Conservation (phyloP, 2,797 vertebrate species). For the Coracias cyanogaster region DNA sequence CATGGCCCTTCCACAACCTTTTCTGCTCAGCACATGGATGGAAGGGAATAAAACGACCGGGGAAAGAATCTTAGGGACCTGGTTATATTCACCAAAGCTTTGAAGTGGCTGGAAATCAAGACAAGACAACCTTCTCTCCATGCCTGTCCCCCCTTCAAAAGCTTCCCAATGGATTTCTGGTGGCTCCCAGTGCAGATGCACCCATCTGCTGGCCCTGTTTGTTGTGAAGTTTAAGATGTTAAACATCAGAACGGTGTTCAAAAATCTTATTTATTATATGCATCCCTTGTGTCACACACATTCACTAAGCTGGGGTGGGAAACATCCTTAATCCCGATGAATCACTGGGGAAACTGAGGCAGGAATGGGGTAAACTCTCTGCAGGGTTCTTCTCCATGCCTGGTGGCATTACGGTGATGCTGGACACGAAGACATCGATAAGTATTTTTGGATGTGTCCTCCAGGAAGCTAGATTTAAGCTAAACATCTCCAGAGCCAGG, state of each 20-base stretch:
- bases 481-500: background rate
- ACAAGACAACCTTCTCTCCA: background rate
- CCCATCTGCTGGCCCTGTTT: accelerated
- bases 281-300: background rate
- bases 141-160: background rate
- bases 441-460: background rate
- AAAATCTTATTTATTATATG: background rate
- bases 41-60: background rate
- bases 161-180: background rate
- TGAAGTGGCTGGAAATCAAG: background rate
- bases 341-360: background rate
- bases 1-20: background rate
- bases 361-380: background rate
- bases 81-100: background rate
- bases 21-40: background rate
- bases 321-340: background rate
- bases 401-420: background rate
- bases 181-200: accelerated
- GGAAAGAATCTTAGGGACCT: background rate
- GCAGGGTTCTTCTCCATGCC: background rate
- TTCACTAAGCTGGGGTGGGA: background rate
- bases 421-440: background rate
- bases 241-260: background rate
- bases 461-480: background rate
- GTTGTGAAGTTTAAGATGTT: background rate